These are phyloP conservation scores for Laspeyria flexula DNA, from an alignment of 2,888 invertebrate species.

Conservation along the genomic window DNA sequence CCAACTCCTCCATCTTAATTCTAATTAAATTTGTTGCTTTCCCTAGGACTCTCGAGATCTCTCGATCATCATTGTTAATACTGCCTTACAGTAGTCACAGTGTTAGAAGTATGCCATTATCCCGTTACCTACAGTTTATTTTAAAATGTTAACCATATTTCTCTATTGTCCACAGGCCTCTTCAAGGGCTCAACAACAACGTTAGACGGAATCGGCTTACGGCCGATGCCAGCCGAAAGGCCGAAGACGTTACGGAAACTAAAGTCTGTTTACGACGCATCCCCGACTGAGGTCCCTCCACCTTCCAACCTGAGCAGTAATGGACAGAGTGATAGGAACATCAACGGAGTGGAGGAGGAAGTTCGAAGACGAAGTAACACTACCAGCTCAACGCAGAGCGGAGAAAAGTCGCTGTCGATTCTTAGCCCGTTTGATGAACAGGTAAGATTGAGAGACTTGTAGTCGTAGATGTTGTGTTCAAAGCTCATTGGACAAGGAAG, in stretches of 20 bases:
- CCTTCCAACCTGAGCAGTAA: constrained; percentile 72
- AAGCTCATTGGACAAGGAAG: no score
- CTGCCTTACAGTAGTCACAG: no score
- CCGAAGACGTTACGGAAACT: constrained; percentile 91
- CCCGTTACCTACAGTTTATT: no score
- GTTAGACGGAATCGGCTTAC: constrained; percentile 86
- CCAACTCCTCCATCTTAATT: no score
- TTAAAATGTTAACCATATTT: background rate
- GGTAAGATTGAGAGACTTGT: constrained; percentile 51
- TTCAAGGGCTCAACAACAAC: constrained; percentile 93
- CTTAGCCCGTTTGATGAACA: constrained; percentile 96
- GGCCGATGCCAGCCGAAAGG: constrained; percentile 88
- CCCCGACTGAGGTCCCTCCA: constrained; percentile 69
- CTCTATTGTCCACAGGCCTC: constrained; percentile 87
- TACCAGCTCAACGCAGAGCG: constrained; percentile 75
- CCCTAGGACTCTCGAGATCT: no score
- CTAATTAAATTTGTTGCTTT: no score
- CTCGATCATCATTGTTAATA: no score
- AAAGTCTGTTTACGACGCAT: constrained; percentile 90
- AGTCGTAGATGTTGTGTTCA: no score
- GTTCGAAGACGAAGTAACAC: constrained; percentile 79
- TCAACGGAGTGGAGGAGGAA: constrained; percentile 81
- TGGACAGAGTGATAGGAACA: constrained; percentile 69
- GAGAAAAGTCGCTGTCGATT: constrained; percentile 84
- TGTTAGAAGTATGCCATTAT: no score